Evolutionary conservation across 2,888 invertebrate species (phyloP).

Genomic region (Elysia crispata): DNA sequence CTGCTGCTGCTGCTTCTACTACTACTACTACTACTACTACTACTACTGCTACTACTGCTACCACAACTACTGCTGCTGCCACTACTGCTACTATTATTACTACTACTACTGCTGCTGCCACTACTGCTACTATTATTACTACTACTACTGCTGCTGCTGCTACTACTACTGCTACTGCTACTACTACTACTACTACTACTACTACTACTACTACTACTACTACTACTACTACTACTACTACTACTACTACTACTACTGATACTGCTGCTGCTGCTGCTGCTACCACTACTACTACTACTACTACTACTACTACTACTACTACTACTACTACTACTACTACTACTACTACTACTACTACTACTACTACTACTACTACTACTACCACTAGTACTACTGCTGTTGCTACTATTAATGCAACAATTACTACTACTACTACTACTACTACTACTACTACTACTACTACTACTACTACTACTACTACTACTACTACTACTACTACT

Average conservation of each 20-base stretch:
- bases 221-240: constrained; percentile 20
- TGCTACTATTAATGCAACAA: constrained; percentile 17
- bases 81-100: constrained; percentile 22
- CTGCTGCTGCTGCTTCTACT: constrained; percentile 1
- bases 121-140: constrained; percentile 16
- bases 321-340: constrained; percentile 10
- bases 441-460: constrained; percentile 17
- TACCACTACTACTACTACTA: constrained; percentile 19
- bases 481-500: neutral
- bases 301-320: constrained; percentile 6
- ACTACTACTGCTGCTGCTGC: neutral
- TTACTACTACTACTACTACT: constrained; percentile 18
- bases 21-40: neutral
- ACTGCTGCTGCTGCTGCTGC: neutral
- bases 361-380: constrained; percentile 30
- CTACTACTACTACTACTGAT: constrained; percentile 20
- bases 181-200: neutral
- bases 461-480: constrained; percentile 12
- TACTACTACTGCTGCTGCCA: neutral
- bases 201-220: constrained; percentile 15
- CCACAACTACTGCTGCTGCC: neutral
- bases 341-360: constrained; percentile 31
- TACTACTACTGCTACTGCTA: constrained; percentile 6
- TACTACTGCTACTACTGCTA: neutral
- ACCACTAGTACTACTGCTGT: constrained; percentile 15